phyloP scores from a whole-genome alignment of 2,797 vertebrate species.

The Carcharodon carcharias region DNA sequence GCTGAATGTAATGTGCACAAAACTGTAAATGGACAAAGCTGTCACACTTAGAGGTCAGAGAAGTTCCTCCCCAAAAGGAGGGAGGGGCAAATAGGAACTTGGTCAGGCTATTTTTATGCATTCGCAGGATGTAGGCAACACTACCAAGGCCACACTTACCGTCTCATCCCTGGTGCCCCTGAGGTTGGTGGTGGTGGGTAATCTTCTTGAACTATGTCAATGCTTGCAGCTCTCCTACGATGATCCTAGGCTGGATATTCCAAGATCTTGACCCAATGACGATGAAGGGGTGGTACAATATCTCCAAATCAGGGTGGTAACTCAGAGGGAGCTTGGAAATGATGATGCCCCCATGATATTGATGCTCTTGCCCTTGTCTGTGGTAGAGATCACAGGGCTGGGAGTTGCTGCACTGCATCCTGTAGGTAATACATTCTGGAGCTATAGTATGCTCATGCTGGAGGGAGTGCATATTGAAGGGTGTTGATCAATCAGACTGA shows the following conservation, averaged over 20 bases:
- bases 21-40: not conserved
- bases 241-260: not conserved
- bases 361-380: not conserved
- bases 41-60: no score
- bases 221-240: not conserved
- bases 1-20: not conserved
- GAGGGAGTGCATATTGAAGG: not conserved
- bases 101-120: not conserved
- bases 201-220: not conserved
- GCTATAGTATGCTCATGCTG: not conserved
- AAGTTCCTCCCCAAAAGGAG: not conserved
- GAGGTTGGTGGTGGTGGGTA: not conserved
- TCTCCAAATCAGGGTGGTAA: not conserved
- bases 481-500: not conserved
- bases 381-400: not conserved
- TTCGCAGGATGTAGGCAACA: not conserved
- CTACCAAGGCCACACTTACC: not conserved
- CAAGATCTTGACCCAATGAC: not conserved
- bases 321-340: not conserved
- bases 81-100: not conserved
- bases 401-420: not conserved
- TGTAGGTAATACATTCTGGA: not conserved
- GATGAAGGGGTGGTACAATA: not conserved
- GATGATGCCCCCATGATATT: not conserved
- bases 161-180: not conserved